A percentile compares a stretch with the other conserved stretches of the same genome.
phyloP scores from a whole-genome alignment of 1,140 invertebrate genomes.

The Calephelis virginiensis region DNA sequence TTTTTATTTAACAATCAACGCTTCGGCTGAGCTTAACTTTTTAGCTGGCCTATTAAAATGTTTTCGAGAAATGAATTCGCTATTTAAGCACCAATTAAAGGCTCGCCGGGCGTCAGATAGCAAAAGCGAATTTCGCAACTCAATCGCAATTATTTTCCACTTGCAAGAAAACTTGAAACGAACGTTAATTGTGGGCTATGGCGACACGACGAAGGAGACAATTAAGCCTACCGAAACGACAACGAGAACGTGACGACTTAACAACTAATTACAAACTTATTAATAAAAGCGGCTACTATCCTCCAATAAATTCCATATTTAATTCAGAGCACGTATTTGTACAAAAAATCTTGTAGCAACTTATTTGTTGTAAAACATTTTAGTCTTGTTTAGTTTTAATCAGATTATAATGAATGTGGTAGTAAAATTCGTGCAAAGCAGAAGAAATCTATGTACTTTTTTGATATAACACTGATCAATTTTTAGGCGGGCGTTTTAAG shows the following conservation, averaged over 20 bases:
- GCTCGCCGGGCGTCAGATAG: constrained; percentile 54
- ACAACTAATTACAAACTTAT: constrained; percentile 14
- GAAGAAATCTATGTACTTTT: too few relatives aligned
- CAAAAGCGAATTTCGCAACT: constrained; percentile 60
- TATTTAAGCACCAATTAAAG: constrained; percentile 69
- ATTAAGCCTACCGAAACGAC: constrained; percentile 32
- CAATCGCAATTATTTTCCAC: constrained; percentile 69
- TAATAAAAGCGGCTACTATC: constrained; percentile 7
- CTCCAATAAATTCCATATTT: constrained; percentile 4
- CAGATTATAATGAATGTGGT: too few relatives aligned
- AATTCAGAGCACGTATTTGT: constrained; percentile 6
- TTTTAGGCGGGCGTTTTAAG: too few relatives aligned
- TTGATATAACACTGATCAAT: too few relatives aligned
- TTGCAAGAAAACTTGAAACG: constrained; percentile 62
- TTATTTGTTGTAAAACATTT: not conserved
- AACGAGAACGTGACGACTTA: constrained; percentile 20
- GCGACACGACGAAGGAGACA: constrained; percentile 24
- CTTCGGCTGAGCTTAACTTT: constrained; percentile 18
- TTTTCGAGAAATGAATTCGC: constrained; percentile 58
- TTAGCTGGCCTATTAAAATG: constrained; percentile 41
- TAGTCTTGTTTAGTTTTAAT: not conserved
- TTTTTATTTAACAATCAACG: constrained; percentile 19
- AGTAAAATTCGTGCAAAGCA: too few relatives aligned
- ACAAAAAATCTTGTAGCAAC: not conserved
- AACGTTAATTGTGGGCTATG: constrained; percentile 60